phyloP scores from a whole-genome alignment of 2,113 vertebrate species.

The Ammodytes dubius region DNA sequence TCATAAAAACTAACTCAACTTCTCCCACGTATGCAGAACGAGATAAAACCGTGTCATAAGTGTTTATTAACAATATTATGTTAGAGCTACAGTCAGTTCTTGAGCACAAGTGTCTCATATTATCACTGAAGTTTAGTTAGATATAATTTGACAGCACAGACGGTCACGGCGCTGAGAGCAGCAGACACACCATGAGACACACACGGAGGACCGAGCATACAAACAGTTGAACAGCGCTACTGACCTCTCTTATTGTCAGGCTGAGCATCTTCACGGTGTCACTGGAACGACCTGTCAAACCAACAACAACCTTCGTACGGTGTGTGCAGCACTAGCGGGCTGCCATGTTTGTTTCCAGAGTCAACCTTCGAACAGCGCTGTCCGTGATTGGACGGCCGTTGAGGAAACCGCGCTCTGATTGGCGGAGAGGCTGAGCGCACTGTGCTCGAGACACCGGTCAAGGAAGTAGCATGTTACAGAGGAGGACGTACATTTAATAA shows the following conservation, averaged over 20 bases:
- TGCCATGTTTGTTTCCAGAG: conserved; percentile 74
- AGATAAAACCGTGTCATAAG: background rate
- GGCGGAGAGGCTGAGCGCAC: conserved; percentile 47
- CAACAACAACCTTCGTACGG: conserved; percentile 49
- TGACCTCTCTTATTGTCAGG: conserved; percentile 89
- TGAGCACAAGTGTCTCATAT: no score
- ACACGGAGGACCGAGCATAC: background rate
- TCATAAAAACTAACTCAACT: no score
- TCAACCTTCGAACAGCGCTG: conserved; percentile 27
- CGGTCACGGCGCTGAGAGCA: no score
- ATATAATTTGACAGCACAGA: background rate
- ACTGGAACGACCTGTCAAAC: background rate
- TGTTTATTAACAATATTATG: no score
- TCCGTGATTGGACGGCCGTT: conserved; percentile 82
- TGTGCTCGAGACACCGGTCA: background rate
- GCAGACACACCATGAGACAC: background rate
- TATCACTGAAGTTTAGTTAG: background rate
- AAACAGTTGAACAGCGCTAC: conserved; percentile 33
- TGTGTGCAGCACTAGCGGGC: conserved; percentile 16
- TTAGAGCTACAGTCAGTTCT: background rate
- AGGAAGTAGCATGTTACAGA: background rate
- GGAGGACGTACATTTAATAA: conserved; percentile 18
- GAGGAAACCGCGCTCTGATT: conserved; percentile 73
- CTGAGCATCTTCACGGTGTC: conserved; percentile 83
- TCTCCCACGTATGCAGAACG: background rate